Evolutionary conservation across 2,113 vertebrate genomes (phyloP).

Genomic region (Orthonyx spaldingii): DNA sequence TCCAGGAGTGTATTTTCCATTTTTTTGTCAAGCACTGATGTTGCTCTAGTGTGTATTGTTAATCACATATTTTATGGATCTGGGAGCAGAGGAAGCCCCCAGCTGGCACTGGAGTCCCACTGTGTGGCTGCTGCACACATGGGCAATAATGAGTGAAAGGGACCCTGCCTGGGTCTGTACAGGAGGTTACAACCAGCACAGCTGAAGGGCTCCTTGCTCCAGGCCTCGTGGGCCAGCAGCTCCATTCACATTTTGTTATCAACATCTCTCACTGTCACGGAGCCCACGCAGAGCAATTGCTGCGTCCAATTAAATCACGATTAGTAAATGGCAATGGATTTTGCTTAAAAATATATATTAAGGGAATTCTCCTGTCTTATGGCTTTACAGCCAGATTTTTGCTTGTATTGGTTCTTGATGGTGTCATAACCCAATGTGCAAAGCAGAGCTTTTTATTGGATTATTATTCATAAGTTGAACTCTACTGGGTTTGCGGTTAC

Average conservation of each 20-base stretch:
- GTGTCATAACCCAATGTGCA: neutral
- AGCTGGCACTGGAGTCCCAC: neutral
- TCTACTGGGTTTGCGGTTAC: neutral
- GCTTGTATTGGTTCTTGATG: neutral
- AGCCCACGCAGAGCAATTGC: neutral
- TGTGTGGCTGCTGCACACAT: neutral
- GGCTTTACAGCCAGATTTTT: neutral
- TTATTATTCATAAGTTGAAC: neutral
- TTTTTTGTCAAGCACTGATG: neutral
- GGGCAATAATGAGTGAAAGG: neutral
- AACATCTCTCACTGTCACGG: neutral
- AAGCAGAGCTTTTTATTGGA: neutral
- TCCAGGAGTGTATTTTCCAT: neutral
- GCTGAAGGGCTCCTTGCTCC: neutral
- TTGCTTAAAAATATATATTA: neutral
- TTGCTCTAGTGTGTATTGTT: slow-evolving; percentile 7
- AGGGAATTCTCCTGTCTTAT: neutral
- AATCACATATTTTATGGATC: slow-evolving; percentile 41
- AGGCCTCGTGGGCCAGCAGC: neutral
- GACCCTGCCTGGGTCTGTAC: neutral
- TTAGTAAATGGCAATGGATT: neutral
- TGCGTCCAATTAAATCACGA: neutral
- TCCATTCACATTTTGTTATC: neutral
- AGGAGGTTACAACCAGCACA: neutral
- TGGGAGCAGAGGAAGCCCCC: neutral